Evolutionary conservation across 2,797 vertebrate genomes (phyloP), one percentile per base, ranked within the genome.

Genomic region (Falco concolor): DNA sequence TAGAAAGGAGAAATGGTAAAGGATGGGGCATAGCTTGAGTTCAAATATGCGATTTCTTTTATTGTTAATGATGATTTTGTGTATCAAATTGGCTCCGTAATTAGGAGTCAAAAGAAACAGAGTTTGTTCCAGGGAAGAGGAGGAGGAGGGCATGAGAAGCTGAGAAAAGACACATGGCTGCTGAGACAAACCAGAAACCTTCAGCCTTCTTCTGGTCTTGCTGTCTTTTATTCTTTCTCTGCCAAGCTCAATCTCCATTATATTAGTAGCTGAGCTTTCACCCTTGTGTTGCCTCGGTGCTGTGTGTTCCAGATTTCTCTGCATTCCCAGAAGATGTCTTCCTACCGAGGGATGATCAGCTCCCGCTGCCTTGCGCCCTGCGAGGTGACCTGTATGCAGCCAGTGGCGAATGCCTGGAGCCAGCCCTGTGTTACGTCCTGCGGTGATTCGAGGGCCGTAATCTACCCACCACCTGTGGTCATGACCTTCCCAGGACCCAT

Each of bases 401-500:
- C 96, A 0, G 2, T 27, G 1, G 59, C 49, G 0, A 30, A 12
- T 0, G 12, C 92, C 88, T 90, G 90, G 25, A 94, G 0, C 68
- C 34, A 91, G 47, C 90, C 92, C 12, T 96, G 95, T 0, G 52
- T 94, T 11, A 95, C 85, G 1, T 83, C 76, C 24, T 96, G 92
- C 0, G 73, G 75, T 0, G 93, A 96, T 45, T 96, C 96, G 0
- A 34, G 52, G 28, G 93, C 93, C 0, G 24, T 96, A 3, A 49
- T 96, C 44, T 50, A 90, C 19, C 96, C 96, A 1, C 95, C 96
- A 0, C 95, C 95, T 0, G 85, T 96, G 47, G 24, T 91, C 47
- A 21, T 95, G 9, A 90, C 79, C 14, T 96, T 96, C 82, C 93
- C 96, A 2, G 93, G 95, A 4, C 96, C 96, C 56, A 80, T 91